These are phyloP conservation scores for Brachypalpus laphriformis DNA, from an alignment of 2,888 invertebrate species.

Conservation along the genomic window DNA sequence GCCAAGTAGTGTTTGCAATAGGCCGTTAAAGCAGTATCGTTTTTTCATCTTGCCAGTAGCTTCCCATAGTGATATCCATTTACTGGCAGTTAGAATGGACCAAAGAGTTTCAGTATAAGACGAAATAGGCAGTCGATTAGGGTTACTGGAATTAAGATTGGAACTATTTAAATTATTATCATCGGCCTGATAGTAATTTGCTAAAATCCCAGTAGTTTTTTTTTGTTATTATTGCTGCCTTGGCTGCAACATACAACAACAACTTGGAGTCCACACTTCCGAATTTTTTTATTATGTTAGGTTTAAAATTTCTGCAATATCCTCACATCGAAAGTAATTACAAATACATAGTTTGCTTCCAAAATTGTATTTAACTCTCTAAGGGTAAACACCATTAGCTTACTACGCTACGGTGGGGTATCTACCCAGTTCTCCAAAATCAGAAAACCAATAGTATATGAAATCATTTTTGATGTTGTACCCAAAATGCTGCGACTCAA, in stretches of 20 bases:
- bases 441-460: conserved; percentile 8
- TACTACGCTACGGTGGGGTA: background rate
- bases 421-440: conserved; percentile 6
- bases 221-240: no score
- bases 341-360: conserved; percentile 1
- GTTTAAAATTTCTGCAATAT: no score
- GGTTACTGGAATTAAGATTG: background rate
- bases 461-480: conserved; percentile 2
- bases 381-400: conserved; percentile 8
- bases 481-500: no score
- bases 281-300: no score
- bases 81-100: background rate
- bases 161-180: no score
- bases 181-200: no score
- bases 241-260: no score
- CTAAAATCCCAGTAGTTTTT: no score
- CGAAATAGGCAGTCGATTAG: background rate
- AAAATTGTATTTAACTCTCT: background rate
- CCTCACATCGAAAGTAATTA: background rate
- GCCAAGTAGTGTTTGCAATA: no score
- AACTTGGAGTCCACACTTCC: no score
- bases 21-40: no score
- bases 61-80: background rate
- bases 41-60: background rate
- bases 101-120: background rate